phyloP scores from a whole-genome alignment of 1,140 invertebrate species.

The Whitmania pigra region DNA sequence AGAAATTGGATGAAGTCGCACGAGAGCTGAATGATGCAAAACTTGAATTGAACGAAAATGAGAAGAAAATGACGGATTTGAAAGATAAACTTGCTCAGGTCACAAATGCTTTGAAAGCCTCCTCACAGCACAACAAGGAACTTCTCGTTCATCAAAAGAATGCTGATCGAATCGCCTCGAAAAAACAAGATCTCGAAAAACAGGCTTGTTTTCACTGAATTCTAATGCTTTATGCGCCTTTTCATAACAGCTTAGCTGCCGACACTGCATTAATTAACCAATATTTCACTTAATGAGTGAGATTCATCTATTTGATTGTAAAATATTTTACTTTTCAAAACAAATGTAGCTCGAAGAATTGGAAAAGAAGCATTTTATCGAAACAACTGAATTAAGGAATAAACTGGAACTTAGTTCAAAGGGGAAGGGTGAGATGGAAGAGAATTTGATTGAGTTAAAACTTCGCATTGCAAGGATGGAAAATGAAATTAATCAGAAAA shows the following conservation, averaged over 20 bases:
- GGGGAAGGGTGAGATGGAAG: background rate
- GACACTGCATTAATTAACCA: too few relatives aligned
- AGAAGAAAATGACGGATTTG: background rate
- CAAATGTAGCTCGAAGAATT: too few relatives aligned
- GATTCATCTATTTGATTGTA: too few relatives aligned
- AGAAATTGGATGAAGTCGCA: background rate
- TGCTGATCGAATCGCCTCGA: too few relatives aligned
- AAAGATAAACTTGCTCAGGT: background rate
- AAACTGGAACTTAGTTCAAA: background rate
- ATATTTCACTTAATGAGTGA: too few relatives aligned
- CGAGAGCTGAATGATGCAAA: background rate
- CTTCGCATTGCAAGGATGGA: background rate
- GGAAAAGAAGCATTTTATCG: too few relatives aligned
- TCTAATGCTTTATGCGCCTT: too few relatives aligned
- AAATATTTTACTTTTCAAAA: too few relatives aligned
- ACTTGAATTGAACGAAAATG: background rate
- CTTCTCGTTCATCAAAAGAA: background rate
- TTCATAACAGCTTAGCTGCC: too few relatives aligned
- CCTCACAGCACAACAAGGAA: background rate
- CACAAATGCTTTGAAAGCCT: background rate
- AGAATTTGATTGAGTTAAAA: background rate
- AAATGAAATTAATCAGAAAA: background rate
- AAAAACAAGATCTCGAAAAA: too few relatives aligned
- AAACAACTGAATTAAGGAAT: too few relatives aligned
- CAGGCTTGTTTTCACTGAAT: too few relatives aligned